These are phyloP conservation scores for Cygnus buccinator DNA, from an alignment of 2,113 vertebrate genomes.

Conservation along the genomic window DNA sequence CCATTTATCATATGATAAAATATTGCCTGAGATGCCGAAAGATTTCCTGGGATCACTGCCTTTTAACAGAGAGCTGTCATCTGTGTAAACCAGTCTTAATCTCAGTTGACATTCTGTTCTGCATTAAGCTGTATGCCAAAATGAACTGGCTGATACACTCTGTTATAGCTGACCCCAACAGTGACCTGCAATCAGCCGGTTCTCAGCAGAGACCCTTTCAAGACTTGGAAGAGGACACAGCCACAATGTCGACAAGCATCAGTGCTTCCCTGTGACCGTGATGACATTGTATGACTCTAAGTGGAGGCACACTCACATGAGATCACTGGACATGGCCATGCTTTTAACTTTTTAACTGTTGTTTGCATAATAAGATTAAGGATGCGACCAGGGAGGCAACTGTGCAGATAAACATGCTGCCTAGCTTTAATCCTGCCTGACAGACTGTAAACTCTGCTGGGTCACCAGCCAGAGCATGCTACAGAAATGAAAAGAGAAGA, in stretches of 20 bases:
- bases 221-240: fast-evolving
- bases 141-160: background rate
- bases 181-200: fast-evolving
- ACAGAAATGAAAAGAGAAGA: background rate
- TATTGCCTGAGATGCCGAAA: background rate
- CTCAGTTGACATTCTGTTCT: background rate
- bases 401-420: background rate
- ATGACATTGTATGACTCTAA: fast-evolving
- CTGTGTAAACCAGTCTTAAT: background rate
- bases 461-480: background rate
- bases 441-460: background rate
- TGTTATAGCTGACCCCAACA: fast-evolving
- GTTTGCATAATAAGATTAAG: fast-evolving
- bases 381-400: background rate
- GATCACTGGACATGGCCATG: background rate
- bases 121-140: fast-evolving
- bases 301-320: background rate
- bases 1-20: background rate
- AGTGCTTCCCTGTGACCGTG: background rate
- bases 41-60: fast-evolving
- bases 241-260: fast-evolving
- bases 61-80: background rate
- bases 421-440: background rate
- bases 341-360: background rate
- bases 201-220: background rate